phyloP scores from a whole-genome alignment of 2,888 invertebrate genomes.

The Chrysopilus asiliformis region DNA sequence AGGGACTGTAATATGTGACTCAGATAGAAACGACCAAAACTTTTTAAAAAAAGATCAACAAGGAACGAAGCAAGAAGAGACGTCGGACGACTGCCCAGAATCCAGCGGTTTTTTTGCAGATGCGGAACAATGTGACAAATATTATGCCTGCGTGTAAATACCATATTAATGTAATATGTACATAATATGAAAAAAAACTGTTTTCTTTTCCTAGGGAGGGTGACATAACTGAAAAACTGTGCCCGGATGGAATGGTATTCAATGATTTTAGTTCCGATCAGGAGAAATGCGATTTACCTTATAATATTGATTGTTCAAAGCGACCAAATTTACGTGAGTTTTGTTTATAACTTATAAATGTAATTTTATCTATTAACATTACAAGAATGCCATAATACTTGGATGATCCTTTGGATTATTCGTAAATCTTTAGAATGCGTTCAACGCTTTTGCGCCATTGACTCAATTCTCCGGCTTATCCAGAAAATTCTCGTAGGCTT shows the following conservation, averaged over 20 bases:
- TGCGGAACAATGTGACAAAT: constrained; percentile 77
- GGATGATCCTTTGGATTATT: too few relatives aligned
- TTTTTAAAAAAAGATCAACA: too few relatives aligned
- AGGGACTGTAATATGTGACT: too few relatives aligned
- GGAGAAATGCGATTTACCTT: constrained; percentile 78
- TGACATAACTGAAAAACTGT: constrained; percentile 60
- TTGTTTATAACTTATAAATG: too few relatives aligned
- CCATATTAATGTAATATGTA: constrained; percentile 2
- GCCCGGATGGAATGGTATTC: constrained; percentile 82
- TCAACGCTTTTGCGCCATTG: too few relatives aligned
- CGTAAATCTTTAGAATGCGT: too few relatives aligned
- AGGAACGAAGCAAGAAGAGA: too few relatives aligned
- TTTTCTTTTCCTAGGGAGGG: constrained; percentile 44
- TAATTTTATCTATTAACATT: too few relatives aligned
- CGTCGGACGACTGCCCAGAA: constrained; percentile 62
- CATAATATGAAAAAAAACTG: background rate
- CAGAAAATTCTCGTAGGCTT: too few relatives aligned
- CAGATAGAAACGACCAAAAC: too few relatives aligned
- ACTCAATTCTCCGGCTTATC: too few relatives aligned
- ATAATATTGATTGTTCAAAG: constrained; percentile 70
- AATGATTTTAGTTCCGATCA: constrained; percentile 69
- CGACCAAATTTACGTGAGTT: constrained; percentile 68
- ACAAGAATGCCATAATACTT: too few relatives aligned
- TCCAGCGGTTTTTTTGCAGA: constrained; percentile 74
- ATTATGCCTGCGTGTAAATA: constrained; percentile 58